Percentiles rank a stretch among this genome's conserved stretches.
phyloP scores from a whole-genome alignment of 2,888 invertebrate genomes.

The Mayetiola destructor region DNA sequence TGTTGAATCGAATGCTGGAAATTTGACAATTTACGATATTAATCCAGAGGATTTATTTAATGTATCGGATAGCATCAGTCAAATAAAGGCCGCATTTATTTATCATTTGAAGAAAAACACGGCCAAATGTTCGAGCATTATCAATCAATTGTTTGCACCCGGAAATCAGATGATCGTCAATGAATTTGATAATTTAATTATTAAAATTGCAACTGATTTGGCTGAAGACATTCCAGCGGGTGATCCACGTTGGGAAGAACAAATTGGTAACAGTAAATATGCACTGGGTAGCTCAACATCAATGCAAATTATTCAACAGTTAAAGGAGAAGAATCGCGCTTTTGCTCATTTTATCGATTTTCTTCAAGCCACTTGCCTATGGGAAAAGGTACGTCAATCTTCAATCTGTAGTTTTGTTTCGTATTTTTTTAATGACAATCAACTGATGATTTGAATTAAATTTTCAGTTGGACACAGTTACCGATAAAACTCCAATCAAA shows the following conservation, averaged over 20 bases:
- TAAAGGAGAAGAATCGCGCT: conserved; percentile 76
- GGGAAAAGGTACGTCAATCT: conserved; percentile 40
- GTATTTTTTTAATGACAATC: background rate
- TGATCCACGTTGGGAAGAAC: conserved; percentile 53
- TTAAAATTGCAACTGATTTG: conserved; percentile 56
- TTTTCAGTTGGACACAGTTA: conserved; percentile 27
- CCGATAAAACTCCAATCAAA: conserved; percentile 27
- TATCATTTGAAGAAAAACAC: conserved; percentile 51
- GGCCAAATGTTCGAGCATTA: conserved; percentile 33
- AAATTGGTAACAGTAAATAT: conserved; percentile 28
- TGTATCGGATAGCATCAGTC: conserved; percentile 41
- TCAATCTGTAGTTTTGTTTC: background rate
- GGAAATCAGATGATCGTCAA: conserved; percentile 22
- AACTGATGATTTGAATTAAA: background rate
- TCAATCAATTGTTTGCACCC: conserved; percentile 36
- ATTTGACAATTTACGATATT: conserved; percentile 49
- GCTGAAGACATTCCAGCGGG: conserved; percentile 78
- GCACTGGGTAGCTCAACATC: conserved; percentile 59
- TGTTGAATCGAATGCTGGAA: conserved; percentile 34
- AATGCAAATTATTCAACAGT: conserved; percentile 69
- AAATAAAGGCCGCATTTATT: conserved; percentile 64
- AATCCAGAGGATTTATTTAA: conserved; percentile 49
- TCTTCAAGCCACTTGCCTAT: conserved; percentile 50
- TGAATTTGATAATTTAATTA: conserved; percentile 43
- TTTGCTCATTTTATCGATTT: conserved; percentile 63